Conservation (phyloP, 2,888 invertebrate species). For the Pammene fasciana region DNA sequence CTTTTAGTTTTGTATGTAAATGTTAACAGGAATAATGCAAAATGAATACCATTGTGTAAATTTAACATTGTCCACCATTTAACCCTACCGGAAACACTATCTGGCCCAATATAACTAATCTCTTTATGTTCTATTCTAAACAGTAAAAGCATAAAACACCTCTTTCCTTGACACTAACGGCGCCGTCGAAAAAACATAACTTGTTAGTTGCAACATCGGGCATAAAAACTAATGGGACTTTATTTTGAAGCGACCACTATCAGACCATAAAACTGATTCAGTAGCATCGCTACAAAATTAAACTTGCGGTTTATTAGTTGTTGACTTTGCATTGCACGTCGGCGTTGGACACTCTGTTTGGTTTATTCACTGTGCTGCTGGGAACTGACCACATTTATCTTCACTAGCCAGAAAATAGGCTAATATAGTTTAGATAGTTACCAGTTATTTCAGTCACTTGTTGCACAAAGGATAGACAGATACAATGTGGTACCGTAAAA, state of each 20-base stretch:
- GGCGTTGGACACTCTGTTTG: slow-evolving; percentile 17
- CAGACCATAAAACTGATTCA: slow-evolving; percentile 57
- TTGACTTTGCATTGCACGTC: slow-evolving; percentile 38
- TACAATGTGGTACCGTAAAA: too few relatives aligned
- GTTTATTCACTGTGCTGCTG: slow-evolving; percentile 16
- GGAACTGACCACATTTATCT: not conserved
- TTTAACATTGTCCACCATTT: slow-evolving; percentile 13
- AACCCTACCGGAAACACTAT: slow-evolving; percentile 38
- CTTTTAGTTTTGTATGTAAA: too few relatives aligned
- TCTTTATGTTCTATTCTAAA: slow-evolving; percentile 47
- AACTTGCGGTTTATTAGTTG: slow-evolving; percentile 39
- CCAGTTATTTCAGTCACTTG: too few relatives aligned
- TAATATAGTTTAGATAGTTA: not conserved
- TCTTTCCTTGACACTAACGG: slow-evolving; percentile 49
- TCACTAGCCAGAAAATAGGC: not conserved
- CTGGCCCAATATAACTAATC: slow-evolving; percentile 42
- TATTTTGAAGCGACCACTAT: slow-evolving; percentile 61
- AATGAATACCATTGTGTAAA: not conserved
- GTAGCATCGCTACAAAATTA: slow-evolving; percentile 43
- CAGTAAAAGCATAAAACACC: slow-evolving; percentile 48
- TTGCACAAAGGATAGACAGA: too few relatives aligned
- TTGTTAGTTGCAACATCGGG: slow-evolving; percentile 51
- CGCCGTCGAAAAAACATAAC: slow-evolving; percentile 48
- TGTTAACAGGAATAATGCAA: too few relatives aligned
- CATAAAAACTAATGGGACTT: slow-evolving; percentile 71